These are phyloP conservation scores for Holacanthus passer DNA, from an alignment of 2,113 vertebrate genomes.

Conservation along the genomic window DNA sequence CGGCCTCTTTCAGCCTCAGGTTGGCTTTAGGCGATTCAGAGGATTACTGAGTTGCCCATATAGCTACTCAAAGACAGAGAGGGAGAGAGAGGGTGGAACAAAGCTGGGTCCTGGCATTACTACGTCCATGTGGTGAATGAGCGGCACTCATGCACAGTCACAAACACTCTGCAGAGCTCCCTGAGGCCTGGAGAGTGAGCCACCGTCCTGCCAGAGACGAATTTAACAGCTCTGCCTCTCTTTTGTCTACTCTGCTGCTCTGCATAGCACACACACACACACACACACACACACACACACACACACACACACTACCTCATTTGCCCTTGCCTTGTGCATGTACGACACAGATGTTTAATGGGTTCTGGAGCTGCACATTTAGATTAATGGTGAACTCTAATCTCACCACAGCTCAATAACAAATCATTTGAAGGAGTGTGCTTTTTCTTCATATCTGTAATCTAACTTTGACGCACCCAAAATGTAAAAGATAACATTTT, in stretches of 20 bases:
- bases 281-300: constrained; percentile 1
- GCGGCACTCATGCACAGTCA: constrained; percentile 59
- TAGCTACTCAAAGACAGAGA: constrained; percentile 44
- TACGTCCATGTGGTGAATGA: constrained; percentile 56
- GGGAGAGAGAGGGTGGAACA: constrained; percentile 36
- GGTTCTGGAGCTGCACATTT: not conserved
- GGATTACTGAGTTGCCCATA: constrained; percentile 65
- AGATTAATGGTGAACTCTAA: not conserved
- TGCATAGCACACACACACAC: constrained; percentile 16
- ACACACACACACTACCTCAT: not conserved
- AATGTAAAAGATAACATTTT: not conserved
- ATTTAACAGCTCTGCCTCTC: constrained; percentile 22
- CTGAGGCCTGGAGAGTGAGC: constrained; percentile 6
- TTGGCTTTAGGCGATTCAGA: constrained; percentile 50
- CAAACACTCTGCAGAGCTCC: constrained; percentile 45
- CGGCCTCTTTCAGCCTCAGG: constrained; percentile 49
- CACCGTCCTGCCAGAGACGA: constrained; percentile 41
- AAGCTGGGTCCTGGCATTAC: constrained; percentile 47
- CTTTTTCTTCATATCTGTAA: not conserved
- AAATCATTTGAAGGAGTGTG: not conserved
- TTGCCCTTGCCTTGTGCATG: not conserved
- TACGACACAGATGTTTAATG: constrained; percentile 2
- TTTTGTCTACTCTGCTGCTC: constrained; percentile 12
- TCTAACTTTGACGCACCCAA: not conserved
- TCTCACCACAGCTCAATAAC: not conserved